Evolutionary conservation across 2,113 vertebrate species (phyloP), one percentile per base, ranked within the genome.

Genomic region (Bambusicola thoracicus): DNA sequence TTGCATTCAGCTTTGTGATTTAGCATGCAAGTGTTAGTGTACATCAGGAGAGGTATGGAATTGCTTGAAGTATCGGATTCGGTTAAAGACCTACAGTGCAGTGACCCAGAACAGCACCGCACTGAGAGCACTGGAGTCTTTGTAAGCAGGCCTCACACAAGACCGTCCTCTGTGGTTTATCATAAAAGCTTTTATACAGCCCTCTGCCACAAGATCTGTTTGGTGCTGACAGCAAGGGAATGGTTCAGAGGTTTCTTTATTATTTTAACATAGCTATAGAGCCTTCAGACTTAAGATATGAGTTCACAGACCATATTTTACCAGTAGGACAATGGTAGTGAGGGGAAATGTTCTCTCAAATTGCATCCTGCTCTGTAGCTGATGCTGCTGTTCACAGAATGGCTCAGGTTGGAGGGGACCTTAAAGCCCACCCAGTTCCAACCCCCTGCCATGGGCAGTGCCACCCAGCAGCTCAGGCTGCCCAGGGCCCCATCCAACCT

Each of bases 1-100:
- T 43, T 1, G 10, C 27, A 19, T 43, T 89, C 10, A 32, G 19
- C n/a, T 43, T 40, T 0, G 2, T 19, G n/a, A 40, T 56, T 27
- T 79, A 46, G 30, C 66, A 70, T 59, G 34, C 4, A 0, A 5
- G 29, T 32, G 34, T 63, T 38, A 27, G 55, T 48, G 49, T 61
- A 30, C 46, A 46, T 11, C 20, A 21, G 46, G 20, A 46, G 46
- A 21, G 46, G 46, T 46, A 46, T 46, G 46, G 49, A 70, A 41
- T 38, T 59, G 29, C 25, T 25, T 48, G 29, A 44, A 25, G 72
- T 30, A 27, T 36, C 46, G 12, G 21, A n/a, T 51, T 43, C 2
- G 4, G n/a, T 32, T 61, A 6, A 44, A 73, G 13, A 32, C 3
- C 7, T 30, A 0, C 8, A 24, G 65, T 7, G 17, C 44, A 43